Conservation (phyloP, 2,797 vertebrate species). For the Cyclopterus lumpus region DNA sequence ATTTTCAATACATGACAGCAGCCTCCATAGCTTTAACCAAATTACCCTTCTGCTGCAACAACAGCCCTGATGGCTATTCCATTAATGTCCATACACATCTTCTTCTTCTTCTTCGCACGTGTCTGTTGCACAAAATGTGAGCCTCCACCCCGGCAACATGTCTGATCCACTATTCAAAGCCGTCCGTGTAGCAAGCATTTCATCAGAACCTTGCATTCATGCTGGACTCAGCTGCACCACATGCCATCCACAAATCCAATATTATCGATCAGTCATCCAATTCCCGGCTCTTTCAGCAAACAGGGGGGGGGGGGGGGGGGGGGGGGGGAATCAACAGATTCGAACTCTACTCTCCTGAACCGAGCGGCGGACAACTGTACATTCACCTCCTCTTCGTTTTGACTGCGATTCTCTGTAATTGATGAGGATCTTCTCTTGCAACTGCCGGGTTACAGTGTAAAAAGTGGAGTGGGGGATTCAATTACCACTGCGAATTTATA, state of each 20-base stretch:
- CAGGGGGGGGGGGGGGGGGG: neutral
- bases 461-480: conserved; percentile 76
- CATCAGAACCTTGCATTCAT: conserved; percentile 78
- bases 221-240: conserved; percentile 77
- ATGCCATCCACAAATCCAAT: conserved; percentile 80
- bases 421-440: conserved; percentile 69
- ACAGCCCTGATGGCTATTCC: conserved; percentile 40
- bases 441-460: conserved; percentile 66
- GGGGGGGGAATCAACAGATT: conserved; percentile 58
- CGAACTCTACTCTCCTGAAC: conserved; percentile 52
- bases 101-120: conserved; percentile 51
- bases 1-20: conserved; percentile 63
- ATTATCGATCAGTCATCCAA: conserved; percentile 81
- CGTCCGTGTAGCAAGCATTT: conserved; percentile 59
- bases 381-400: conserved; percentile 57
- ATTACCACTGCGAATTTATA: conserved; percentile 81
- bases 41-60: conserved; percentile 61
- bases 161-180: conserved; percentile 70
- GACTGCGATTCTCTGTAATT: conserved; percentile 60
- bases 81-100: conserved; percentile 53
- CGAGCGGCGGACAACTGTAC: conserved; percentile 57
- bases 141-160: conserved; percentile 64
- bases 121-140: conserved; percentile 44
- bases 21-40: conserved; percentile 58
- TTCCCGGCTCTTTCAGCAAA: conserved; percentile 81